phyloP scores from a whole-genome alignment of 92 coral and sea anemone genomes.

The Palythoa heliodiscus region DNA sequence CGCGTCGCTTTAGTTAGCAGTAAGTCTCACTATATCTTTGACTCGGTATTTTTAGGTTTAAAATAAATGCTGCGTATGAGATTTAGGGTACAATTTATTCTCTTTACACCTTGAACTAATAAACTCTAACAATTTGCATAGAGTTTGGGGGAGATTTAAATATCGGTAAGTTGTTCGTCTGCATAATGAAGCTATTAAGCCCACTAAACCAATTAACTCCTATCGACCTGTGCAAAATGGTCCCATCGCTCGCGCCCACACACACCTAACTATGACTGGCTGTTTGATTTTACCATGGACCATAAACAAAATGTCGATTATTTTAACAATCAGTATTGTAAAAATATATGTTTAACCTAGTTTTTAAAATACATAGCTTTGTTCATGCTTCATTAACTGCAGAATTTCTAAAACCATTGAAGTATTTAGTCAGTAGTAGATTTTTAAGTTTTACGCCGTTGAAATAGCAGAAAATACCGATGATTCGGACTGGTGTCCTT shows the following conservation, averaged over 20 bases:
- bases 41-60: too few relatives aligned
- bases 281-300: not conserved
- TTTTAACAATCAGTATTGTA: not conserved
- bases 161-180: not conserved
- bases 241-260: not conserved
- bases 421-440: not conserved
- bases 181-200: not conserved
- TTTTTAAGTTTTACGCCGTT: too few relatives aligned
- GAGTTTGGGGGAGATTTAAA: not conserved
- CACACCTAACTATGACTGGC: not conserved
- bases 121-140: not conserved
- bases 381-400: conserved; percentile 19
- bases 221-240: not conserved
- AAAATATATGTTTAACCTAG: not conserved
- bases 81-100: not conserved
- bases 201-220: not conserved
- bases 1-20: too few relatives aligned
- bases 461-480: too few relatives aligned
- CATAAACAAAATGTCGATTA: not conserved
- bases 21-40: too few relatives aligned
- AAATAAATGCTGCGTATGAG: not conserved
- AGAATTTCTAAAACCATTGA: conserved; percentile 39
- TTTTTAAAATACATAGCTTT: not conserved
- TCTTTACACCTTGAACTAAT: not conserved
- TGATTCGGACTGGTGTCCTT: too few relatives aligned